Conservation (phyloP, 2,797 vertebrate genomes). For the Syndactyla subalaris region DNA sequence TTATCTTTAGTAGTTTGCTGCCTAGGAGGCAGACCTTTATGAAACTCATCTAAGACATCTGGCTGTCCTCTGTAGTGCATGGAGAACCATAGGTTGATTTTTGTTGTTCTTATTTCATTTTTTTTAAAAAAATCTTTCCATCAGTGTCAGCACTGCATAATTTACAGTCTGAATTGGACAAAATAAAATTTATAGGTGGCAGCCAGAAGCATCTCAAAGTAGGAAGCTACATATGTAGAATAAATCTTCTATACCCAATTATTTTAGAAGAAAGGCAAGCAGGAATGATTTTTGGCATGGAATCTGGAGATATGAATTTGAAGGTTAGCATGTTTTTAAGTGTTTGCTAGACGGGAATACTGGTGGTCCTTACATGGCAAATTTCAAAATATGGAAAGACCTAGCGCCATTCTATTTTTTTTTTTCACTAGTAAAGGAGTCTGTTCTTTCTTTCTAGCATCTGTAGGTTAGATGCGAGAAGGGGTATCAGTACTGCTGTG, state of each 20-base stretch:
- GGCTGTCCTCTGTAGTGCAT: neutral
- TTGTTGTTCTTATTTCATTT: neutral
- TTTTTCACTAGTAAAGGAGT: neutral
- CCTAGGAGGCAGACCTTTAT: neutral
- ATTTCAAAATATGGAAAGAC: neutral
- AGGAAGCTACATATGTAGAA: neutral
- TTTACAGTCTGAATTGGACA: neutral
- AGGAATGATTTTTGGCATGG: neutral
- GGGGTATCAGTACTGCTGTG: rapidly evolving
- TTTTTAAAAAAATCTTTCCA: neutral
- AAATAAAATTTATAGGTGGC: neutral
- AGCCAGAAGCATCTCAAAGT: neutral
- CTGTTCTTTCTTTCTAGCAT: neutral
- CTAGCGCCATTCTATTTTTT: neutral
- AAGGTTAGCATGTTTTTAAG: neutral
- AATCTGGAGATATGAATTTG: neutral
- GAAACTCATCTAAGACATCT: neutral
- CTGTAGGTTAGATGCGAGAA: neutral
- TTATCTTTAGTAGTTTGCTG: neutral
- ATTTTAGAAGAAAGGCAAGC: neutral
- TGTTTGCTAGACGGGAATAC: neutral
- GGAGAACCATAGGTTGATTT: neutral
- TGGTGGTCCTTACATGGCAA: neutral
- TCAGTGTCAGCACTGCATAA: neutral
- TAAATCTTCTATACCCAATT: neutral